Base-by-base conservation (phyloP, 2,797 vertebrate genomes). In the Aulostomus chinensis region DNA sequence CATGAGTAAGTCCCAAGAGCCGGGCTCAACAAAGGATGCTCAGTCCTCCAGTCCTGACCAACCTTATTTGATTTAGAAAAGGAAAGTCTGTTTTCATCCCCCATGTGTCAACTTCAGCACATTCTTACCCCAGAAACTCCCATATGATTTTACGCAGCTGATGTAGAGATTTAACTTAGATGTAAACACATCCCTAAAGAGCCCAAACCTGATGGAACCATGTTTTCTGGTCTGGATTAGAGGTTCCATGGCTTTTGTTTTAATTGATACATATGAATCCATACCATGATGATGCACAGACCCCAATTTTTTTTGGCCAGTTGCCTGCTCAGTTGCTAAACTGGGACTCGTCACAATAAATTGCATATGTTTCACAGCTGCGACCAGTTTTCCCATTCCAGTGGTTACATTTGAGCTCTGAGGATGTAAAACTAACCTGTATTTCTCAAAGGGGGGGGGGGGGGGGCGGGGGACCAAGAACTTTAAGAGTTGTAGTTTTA, bases 1-100 rank as follows among this genome's bases (percentile, higher is more conserved):
- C 26, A 50, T 8, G 38, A 83, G 73, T 64, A 56, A 73, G 70
- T 74, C 61, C 60, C 55, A 48, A 48, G 71, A 68, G 71, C 51
- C 1, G 9, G 2, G 15, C 66, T 61, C 65, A 83, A 88, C 84
- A 88, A 86, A 84, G 75, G 78, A 64, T 77, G 80, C 73, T 87
- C 63, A 86, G 87, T 88, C 63, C 66, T 78, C 37, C 42, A 49
- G 46, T 55, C 58, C 33, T 14, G 36, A 43, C 49, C 69, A 52
- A 40, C 60, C 64, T 65, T 40, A 74, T 71, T 59, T 69, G 52
- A 78, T 35, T 32, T 49, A 63, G 32, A 56, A 53, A 68, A 64
- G 54, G 55, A 70, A 68, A 60, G 60, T 69, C 45, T 66, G 47
- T 73, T 78, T 81, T 76, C 39, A 62, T 72, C 67, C 59, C 31